A percentile compares a stretch with the other conserved stretches of the same genome.
These are phyloP conservation scores for Gouania willdenowi DNA, from an alignment of 2,797 vertebrate species.

Conservation along the genomic window DNA sequence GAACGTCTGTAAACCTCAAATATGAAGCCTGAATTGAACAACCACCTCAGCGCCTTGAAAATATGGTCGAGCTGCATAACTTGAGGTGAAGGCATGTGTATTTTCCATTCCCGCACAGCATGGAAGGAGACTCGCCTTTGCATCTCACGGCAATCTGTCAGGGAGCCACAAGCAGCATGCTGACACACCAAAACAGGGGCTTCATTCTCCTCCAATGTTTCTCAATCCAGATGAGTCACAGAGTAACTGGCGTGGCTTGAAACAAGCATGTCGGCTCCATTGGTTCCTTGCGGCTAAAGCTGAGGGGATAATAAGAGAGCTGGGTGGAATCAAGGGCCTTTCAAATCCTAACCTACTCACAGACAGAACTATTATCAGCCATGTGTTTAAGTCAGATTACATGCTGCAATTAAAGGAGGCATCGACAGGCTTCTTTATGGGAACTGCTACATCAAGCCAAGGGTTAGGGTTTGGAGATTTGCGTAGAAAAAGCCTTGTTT, in stretches of 20 bases:
- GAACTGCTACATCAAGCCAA: constrained; percentile 37
- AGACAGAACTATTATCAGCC: constrained; percentile 75
- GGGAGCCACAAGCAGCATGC: constrained; percentile 53
- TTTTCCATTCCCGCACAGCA: constrained; percentile 57
- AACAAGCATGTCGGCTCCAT: constrained; percentile 54
- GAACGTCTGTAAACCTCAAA: constrained; percentile 48
- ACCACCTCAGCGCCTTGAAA: constrained; percentile 48
- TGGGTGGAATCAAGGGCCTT: constrained; percentile 65
- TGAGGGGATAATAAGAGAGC: constrained; percentile 79
- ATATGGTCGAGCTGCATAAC: constrained; percentile 50
- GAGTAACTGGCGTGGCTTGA: constrained; percentile 64
- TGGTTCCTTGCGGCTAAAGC: constrained; percentile 61
- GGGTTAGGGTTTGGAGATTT: constrained; percentile 39
- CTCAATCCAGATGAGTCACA: constrained; percentile 69
- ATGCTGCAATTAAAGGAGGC: constrained; percentile 70
- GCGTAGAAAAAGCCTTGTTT: constrained; percentile 46
- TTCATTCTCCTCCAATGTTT: constrained; percentile 59
- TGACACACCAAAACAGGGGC: constrained; percentile 63
- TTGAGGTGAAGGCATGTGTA: constrained; percentile 59
- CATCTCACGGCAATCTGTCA: constrained; percentile 64
- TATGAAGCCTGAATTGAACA: constrained; percentile 48
- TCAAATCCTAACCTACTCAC: constrained; percentile 69
- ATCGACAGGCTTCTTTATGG: constrained; percentile 52
- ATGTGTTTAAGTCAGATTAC: constrained; percentile 76
- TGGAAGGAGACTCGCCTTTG: constrained; percentile 52